phyloP scores from a whole-genome alignment of 2,888 invertebrate species.

The Chrysodeixis includens region DNA sequence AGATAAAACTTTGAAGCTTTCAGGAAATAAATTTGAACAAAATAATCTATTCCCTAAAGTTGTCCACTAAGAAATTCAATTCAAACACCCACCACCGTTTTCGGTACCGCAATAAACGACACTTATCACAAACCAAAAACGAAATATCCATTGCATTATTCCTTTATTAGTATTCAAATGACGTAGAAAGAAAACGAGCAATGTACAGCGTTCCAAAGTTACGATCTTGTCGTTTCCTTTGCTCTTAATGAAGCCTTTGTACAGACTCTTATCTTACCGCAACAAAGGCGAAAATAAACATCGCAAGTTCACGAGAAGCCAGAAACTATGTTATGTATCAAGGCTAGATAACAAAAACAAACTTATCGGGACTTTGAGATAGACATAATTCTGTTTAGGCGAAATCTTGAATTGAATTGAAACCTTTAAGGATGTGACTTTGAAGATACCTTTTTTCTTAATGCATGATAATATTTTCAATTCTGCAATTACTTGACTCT shows the following conservation, averaged over 20 bases:
- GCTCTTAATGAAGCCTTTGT: slow-evolving; percentile 29
- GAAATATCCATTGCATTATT: slow-evolving; percentile 7
- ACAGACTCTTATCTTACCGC: slow-evolving; percentile 45
- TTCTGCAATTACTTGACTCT: too few relatives aligned
- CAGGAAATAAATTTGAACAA: slow-evolving; percentile 43
- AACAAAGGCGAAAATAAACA: slow-evolving; percentile 60
- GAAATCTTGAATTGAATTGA: slow-evolving; percentile 34
- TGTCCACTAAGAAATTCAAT: slow-evolving; percentile 52
- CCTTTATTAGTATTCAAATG: neutral
- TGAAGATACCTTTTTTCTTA: neutral
- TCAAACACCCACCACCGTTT: slow-evolving; percentile 31
- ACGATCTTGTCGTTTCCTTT: neutral
- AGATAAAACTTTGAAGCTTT: slow-evolving; percentile 37
- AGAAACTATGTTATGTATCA: slow-evolving; percentile 58
- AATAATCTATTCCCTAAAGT: slow-evolving; percentile 52
- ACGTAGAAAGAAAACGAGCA: slow-evolving; percentile 4
- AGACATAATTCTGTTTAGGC: slow-evolving; percentile 42
- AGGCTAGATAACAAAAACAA: slow-evolving; percentile 51
- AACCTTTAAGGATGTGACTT: slow-evolving; percentile 30
- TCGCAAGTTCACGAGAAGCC: slow-evolving; percentile 43
- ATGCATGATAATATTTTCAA: too few relatives aligned
- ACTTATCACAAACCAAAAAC: neutral
- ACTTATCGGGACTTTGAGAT: slow-evolving; percentile 50
- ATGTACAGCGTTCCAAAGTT: slow-evolving; percentile 3
- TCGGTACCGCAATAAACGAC: neutral